Evolutionary conservation across 2,113 vertebrate species (phyloP), one percentile per base, ranked within the genome.

Genomic region (Pungitius pungitius): DNA sequence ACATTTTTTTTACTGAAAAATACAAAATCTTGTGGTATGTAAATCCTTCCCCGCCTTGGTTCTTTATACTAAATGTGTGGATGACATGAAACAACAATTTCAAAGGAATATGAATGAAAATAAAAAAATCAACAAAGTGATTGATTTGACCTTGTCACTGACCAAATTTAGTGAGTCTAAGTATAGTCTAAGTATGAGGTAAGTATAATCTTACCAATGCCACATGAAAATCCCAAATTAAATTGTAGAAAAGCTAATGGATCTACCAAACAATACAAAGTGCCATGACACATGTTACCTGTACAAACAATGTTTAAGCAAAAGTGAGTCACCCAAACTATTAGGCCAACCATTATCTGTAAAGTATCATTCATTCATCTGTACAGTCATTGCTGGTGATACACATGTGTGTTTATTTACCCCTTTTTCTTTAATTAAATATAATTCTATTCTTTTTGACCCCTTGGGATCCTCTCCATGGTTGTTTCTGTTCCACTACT

Each of bases 351-450:
- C n/a, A n/a, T 56, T 43, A 45, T 55, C 6, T 55, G 10, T 24
- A 13, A 58, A 1, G 8, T 14, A 20, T 33, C 65, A 20, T 26
- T 40, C 43, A 65, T 33, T 12, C 26, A 11, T 35, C 10, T 10
- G 37, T 17, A 24, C n/a, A 60, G 57, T 55, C 49, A 52, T 42
- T 63, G 43, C 35, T 35, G 18, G 42, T 10, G 22, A 65, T 43
- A 30, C 11, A 54, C 18, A 17, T 54, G 9, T 54, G 8, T 47
- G 14, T 54, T 40, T 43, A 60, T 26, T 5, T 6, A 43, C 14
- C 47, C 11, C 33, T 70, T 33, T 75, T 61, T 14, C 22, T 57
- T 39, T 68, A 72, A 78, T 75, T 73, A 69, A 76, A 78, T 59
- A 42, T 30, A 77, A 57, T 11, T 69, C 51, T 24, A 12, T 54